Evolutionary conservation across 1,140 invertebrate species (phyloP).

Genomic region (Sycophaga agraensis): DNA sequence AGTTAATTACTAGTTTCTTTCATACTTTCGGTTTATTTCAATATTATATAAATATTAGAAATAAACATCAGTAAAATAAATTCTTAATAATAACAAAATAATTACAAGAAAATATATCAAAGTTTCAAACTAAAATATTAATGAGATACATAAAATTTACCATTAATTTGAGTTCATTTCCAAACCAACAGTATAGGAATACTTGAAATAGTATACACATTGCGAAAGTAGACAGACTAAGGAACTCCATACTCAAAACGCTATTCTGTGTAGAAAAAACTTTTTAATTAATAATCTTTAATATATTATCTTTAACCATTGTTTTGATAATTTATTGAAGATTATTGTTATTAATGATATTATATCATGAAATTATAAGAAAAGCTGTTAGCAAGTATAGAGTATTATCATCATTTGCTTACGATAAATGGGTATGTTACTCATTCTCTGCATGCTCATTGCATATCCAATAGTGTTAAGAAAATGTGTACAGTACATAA

Average conservation of each 20-base stretch:
- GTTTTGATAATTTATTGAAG: conserved; percentile 21
- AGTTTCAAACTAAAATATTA: background rate
- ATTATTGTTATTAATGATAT: no score
- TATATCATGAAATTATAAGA: no score
- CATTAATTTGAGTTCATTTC: conserved; percentile 39
- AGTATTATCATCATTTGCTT: no score
- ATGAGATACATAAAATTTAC: conserved; percentile 14
- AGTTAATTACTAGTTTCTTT: no score
- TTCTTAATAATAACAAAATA: background rate
- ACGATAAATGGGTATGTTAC: no score
- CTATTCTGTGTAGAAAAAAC: conserved; percentile 29
- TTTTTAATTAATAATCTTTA: conserved; percentile 7
- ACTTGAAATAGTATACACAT: conserved; percentile 41
- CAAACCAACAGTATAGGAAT: conserved; percentile 44
- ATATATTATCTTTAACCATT: conserved; percentile 23
- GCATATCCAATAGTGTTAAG: no score
- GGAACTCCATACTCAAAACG: conserved; percentile 32
- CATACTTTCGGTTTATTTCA: no score
- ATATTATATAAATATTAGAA: background rate
- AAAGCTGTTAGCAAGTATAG: no score
- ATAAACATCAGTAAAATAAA: background rate
- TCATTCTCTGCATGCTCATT: no score
- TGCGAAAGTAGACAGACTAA: conserved; percentile 31
- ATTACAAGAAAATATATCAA: background rate
- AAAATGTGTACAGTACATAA: no score